A percentile compares a stretch with the other conserved stretches of the same genome.
These are phyloP conservation scores for Spilogale gracilis DNA, from an alignment of 2,113 vertebrate genomes.

Conservation along the genomic window DNA sequence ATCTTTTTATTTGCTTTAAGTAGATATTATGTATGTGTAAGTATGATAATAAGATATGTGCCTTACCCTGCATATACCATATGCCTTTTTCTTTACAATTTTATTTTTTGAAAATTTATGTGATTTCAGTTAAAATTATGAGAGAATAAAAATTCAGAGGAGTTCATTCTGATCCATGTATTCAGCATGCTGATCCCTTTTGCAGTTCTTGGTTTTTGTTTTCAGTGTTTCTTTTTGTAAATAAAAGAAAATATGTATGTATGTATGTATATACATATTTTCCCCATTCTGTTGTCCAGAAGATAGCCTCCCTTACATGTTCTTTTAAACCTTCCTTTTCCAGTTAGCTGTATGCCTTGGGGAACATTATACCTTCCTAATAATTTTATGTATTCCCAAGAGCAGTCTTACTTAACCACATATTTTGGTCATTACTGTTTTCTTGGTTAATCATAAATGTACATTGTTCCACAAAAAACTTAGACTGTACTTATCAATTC, in stretches of 20 bases:
- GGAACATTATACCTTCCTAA: neutral
- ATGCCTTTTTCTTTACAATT: neutral
- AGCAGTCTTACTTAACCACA: neutral
- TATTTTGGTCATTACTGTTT: neutral
- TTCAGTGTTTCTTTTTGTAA: neutral
- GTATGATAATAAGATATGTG: neutral
- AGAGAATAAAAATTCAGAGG: neutral
- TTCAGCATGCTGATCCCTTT: neutral
- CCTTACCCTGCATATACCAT: neutral
- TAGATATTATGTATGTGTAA: neutral
- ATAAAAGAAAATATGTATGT: neutral
- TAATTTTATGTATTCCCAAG: neutral
- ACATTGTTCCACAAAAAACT: neutral
- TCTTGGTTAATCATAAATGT: neutral
- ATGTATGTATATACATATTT: accelerated
- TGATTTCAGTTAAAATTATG: neutral
- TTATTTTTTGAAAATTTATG: neutral
- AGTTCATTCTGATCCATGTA: neutral
- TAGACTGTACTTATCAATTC: neutral
- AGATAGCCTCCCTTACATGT: neutral
- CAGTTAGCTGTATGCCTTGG: neutral
- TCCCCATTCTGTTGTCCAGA: neutral
- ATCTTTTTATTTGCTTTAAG: neutral
- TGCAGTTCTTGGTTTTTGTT: neutral
- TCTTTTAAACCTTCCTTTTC: neutral